A percentile compares a stretch with the other conserved stretches of the same genome.
These are phyloP conservation scores for Sisor rabdophorus DNA, from an alignment of 2,113 vertebrate species.

Conservation along the genomic window DNA sequence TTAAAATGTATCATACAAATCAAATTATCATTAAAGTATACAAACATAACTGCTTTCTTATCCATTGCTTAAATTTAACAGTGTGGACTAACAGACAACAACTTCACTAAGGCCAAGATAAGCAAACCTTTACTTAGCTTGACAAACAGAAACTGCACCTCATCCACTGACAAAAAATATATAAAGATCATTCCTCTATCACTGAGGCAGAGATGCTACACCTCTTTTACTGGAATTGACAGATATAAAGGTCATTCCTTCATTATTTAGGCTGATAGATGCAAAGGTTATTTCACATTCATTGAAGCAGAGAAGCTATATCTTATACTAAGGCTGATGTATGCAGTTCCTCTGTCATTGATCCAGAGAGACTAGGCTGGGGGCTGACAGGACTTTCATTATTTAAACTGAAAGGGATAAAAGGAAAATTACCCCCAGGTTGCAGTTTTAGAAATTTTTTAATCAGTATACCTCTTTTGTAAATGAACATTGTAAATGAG, in stretches of 20 bases:
- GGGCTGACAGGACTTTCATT: no score
- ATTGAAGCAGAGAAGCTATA: no score
- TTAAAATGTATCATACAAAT: no score
- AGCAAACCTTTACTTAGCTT: neutral
- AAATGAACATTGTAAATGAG: neutral
- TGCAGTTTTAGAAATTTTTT: neutral
- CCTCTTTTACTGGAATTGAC: neutral
- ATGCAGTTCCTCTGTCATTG: no score
- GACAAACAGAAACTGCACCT: neutral
- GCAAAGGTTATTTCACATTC: no score
- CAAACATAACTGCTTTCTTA: neutral
- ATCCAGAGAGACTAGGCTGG: neutral
- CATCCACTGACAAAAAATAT: neutral
- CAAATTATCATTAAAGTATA: neutral
- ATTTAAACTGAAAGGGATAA: no score
- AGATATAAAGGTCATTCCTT: neutral
- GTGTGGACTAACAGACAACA: neutral
- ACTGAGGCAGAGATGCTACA: neutral
- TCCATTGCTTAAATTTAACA: neutral
- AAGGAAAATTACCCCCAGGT: neutral
- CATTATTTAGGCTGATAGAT: no score
- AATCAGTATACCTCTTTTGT: neutral
- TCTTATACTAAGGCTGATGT: no score
- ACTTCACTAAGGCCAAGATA: neutral
- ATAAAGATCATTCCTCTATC: no score